Percentiles rank a stretch among this genome's conserved stretches.
Evolutionary conservation across 2,888 invertebrate species (phyloP).

Genomic region (Clanis bilineata): DNA sequence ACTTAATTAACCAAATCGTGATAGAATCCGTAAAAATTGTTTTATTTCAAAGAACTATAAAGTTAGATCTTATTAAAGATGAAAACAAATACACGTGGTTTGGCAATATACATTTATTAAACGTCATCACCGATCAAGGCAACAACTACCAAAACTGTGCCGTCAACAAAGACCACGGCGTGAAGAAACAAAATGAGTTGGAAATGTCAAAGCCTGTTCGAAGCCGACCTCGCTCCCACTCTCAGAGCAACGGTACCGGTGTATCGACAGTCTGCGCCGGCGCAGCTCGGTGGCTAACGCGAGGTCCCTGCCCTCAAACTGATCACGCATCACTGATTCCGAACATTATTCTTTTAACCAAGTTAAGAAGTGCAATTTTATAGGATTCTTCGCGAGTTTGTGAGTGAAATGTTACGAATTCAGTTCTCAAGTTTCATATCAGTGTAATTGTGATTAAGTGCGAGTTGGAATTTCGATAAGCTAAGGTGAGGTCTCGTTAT

Average conservation of each 20-base stretch:
- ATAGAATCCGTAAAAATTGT: too few species aligned
- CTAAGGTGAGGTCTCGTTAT: background rate
- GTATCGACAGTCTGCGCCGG: conserved; percentile 58
- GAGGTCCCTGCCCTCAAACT: conserved; percentile 74
- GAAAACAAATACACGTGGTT: too few species aligned
- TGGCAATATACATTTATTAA: background rate
- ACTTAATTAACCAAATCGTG: too few species aligned
- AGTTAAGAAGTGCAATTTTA: conserved; percentile 31
- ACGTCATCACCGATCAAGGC: conserved; percentile 6
- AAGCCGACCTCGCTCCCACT: conserved; percentile 70
- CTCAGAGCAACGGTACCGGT: conserved; percentile 69
- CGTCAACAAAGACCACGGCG: conserved; percentile 18
- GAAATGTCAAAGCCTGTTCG: conserved; percentile 70
- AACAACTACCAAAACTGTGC: conserved; percentile 24
- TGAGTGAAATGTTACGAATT: conserved; percentile 69
- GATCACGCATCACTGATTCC: conserved; percentile 20
- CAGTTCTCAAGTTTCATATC: conserved; percentile 54
- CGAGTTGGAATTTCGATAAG: background rate
- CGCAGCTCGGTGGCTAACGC: conserved; percentile 44
- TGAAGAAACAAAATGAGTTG: conserved; percentile 61
- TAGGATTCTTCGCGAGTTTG: conserved; percentile 31
- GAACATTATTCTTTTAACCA: background rate
- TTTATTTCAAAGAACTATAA: background rate
- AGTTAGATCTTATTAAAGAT: too few species aligned
- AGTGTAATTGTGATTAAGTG: conserved; percentile 27